Evolutionary conservation across 2,888 invertebrate species (phyloP), one percentile per base, ranked within the genome.

Genomic region (Folsomia candida): DNA sequence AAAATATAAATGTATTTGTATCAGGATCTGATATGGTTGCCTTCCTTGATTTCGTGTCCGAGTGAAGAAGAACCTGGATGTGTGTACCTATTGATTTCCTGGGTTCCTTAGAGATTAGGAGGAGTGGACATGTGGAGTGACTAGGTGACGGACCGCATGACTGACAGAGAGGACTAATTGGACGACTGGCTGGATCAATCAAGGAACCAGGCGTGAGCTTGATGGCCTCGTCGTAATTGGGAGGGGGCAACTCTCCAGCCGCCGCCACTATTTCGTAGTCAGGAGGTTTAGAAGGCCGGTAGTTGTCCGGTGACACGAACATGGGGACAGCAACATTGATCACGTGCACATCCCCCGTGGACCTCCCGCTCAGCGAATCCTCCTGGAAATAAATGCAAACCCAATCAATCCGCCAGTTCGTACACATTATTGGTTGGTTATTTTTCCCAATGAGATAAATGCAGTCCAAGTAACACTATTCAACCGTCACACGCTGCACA

Each of bases 141-240:
- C 76, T 76, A 76, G 76, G 76, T 24, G 76, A 74, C 20, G 75
- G 67, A 64, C 70, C 70, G 54, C 73, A 71, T 6, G 60, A 54
- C 54, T 54, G 11, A 4, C 4, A 26, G 14, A 20, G 69, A 27
- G 57, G 65, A 14, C 14, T 29, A 68, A 24, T 69, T 67, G 63
- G 72, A 63, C 47, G 51, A 65, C 22, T 68, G 64, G 25, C 60
- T 25, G 60, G 67, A 14, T 61, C 54, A 27, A 77, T 64, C 11
- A 80, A 72, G 9, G 73, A 70, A 9, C 73, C 76, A 6, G 89
- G 89, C 84, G 87, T 87, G 74, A 90, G 84, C 82, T 89, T 89
- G 81, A 90, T 89, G 61, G 90, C 90, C 81, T 89, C 89, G 81
- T 89, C 89, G 83, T 90, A 90, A 22, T 88, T 88, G 1, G 90